These are phyloP conservation scores for Gyrodactylus bullatarudis DNA, from an alignment of 1,140 invertebrate genomes.

Conservation along the genomic window DNA sequence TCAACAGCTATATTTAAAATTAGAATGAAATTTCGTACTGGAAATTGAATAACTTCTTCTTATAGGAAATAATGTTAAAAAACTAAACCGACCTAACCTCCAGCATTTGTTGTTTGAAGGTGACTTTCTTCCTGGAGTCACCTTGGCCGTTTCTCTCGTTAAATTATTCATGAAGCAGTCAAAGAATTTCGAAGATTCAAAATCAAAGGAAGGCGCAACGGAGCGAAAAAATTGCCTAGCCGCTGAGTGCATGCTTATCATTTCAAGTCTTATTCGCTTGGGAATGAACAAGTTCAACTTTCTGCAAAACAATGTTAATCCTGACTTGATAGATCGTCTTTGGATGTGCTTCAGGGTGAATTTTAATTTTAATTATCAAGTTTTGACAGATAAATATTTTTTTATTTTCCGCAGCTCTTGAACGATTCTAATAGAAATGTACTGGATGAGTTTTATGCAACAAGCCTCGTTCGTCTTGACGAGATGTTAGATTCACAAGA, in stretches of 20 bases:
- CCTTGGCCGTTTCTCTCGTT: slow-evolving; percentile 50
- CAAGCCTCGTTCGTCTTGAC: not conserved
- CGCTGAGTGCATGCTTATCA: slow-evolving; percentile 50
- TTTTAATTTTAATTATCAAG: not conserved
- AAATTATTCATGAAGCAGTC: slow-evolving; percentile 29
- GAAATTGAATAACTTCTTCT: not conserved
- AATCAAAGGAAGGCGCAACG: slow-evolving; percentile 7
- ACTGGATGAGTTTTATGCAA: not conserved
- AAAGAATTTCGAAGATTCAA: not conserved
- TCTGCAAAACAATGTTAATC: not conserved
- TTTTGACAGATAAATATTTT: not conserved
- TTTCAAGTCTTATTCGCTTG: slow-evolving; percentile 47
- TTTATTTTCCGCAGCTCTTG: not conserved
- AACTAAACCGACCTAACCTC: slow-evolving; percentile 36
- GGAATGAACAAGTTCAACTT: slow-evolving; percentile 27
- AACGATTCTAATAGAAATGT: not conserved
- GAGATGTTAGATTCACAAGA: slow-evolving; percentile 7
- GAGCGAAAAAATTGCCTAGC: slow-evolving; percentile 22
- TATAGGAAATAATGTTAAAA: slow-evolving; percentile 5
- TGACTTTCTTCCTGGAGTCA: slow-evolving; percentile 74
- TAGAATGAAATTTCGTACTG: not conserved
- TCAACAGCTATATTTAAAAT: not conserved
- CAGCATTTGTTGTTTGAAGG: slow-evolving; percentile 59
- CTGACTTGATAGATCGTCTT: not conserved
- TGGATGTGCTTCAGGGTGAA: not conserved